Evolutionary conservation across 2,113 vertebrate species (phyloP), one percentile per base, ranked within the genome.

Genomic region (Mobula hypostoma): DNA sequence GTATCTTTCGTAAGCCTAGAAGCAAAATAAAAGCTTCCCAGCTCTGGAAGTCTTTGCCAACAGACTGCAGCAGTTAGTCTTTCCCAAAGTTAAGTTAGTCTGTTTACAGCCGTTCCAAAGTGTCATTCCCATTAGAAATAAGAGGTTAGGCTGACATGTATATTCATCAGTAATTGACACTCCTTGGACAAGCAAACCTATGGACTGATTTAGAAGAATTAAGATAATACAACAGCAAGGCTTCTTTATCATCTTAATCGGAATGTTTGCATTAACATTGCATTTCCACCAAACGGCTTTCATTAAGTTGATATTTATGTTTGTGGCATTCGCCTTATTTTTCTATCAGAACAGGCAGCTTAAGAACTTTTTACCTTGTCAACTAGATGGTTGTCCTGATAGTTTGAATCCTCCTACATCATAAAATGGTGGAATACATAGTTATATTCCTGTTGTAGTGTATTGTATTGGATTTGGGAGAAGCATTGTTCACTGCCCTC

Each of bases 171-270:
- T n/a, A n/a, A 27, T 32, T 48, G 79, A 82, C 79, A 40, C 14
- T 79, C 12, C n/a, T 32, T 79, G 77, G 77, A 36, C 77, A 79
- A 79, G 40, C 40, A 87, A 87, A 27, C 56, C 5, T 87, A 61
- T 58, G 5, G 27, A 9, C 56, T 63, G 56, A 48, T 29, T 4
- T 63, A 48, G 0, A 21, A 61, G 56, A 61, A 56, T 87, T 87
- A 87, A 87, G 24, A 87, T 87, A 87, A 87, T n/a, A 87, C 27
- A 29, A 58, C 56, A 61, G 56, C 11, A 87, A 56, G 79, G 14
- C 27, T 63, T n/a, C 8, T 63, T 61, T n/a, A 87, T 87, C 56
- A 87, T 87, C 83, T 87, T 87, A 87, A 87, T 87, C 83, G n/a
- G 56, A 87, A 61, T 61, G 56, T 87, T 61, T 12, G 11, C 56